Percentiles rank a stretch among this genome's conserved stretches.
Evolutionary conservation across 2,113 vertebrate genomes (phyloP).

Genomic region (Xiphophorus maculatus): DNA sequence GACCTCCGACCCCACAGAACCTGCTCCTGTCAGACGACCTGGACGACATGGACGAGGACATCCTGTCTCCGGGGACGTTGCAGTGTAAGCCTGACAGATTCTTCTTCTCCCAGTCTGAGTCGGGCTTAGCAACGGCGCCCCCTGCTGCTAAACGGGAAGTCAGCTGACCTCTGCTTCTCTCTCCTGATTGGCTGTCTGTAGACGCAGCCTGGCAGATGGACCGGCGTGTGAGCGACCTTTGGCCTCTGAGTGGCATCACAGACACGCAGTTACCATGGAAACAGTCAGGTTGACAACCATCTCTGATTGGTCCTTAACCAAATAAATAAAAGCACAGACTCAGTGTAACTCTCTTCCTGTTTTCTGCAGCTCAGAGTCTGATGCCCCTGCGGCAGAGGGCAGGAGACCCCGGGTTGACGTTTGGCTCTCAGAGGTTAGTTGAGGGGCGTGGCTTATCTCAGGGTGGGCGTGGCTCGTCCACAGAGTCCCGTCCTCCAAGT

Average conservation of each 20-base stretch:
- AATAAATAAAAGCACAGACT: conserved; percentile 2
- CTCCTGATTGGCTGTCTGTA: conserved; percentile 78
- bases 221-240: conserved; percentile 90
- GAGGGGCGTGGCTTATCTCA: conserved; percentile 76
- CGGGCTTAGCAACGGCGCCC: background rate
- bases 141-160: background rate
- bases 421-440: conserved; percentile 96
- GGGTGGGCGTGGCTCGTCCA: conserved; percentile 32
- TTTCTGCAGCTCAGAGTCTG: conserved; percentile 83
- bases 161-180: conserved; percentile 32
- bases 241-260: conserved; percentile 80
- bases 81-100: conserved; percentile 82
- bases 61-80: conserved; percentile 90
- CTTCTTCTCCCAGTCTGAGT: background rate
- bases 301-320: conserved; percentile 18
- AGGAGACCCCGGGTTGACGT: conserved; percentile 80
- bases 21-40: conserved; percentile 93
- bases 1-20: conserved; percentile 83
- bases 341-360: background rate
- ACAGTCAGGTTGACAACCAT: conserved; percentile 86
- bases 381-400: conserved; percentile 85
- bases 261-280: conserved; percentile 93
- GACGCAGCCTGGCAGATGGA: conserved; percentile 96
- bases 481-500: conserved; percentile 59
- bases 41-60: conserved; percentile 95